Base-by-base conservation (phyloP, 2,888 invertebrate genomes). In the Acanthosepion lycidas region DNA sequence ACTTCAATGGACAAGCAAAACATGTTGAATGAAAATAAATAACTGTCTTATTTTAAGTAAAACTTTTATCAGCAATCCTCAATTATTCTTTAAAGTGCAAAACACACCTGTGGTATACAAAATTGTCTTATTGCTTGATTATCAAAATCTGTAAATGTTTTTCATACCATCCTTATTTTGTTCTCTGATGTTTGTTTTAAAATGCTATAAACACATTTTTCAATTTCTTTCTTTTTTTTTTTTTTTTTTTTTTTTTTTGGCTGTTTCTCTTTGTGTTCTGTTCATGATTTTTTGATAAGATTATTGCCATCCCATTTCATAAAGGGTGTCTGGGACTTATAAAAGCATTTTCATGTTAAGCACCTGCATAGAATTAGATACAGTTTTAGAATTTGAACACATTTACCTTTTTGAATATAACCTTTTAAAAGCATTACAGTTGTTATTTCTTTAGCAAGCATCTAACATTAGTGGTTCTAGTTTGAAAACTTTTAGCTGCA, bases 251-350 rank as follows among this genome's bases (percentile, higher is more conserved):
- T 1, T 33, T n/a, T n/a, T n/a, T n/a, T n/a, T n/a, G 42, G 0
- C 42, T 42, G 42, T 42, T 42, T 42, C 42, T 42, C 42, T 20
- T 59, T 59, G 59, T 59, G 18, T 78, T 78, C 78, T 18, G 5
- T 78, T 78, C n/a, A 33, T 78, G 78, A 78, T 78, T 78, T 78
- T 42, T 78, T 78, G 9, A 9, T n/a, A 12, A 78, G 78, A 78
- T 78, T 78, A 78, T 78, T 78, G n/a, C 33, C 78, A 78, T 78
- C n/a, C n/a, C 78, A 78, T 78, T 78, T 78, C n/a, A 33, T n/a
- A 78, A 33, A 78, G 78, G 33, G n/a, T 78, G 78, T 78, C 78
- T 78, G 12, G 15, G 78, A 78, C 78, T 78, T 78, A 15, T n/a
- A 78, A 78, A 78, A 78, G 78, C n/a, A 15, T 78, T 78, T 78